These are phyloP conservation scores for Eulimnadia texana DNA, from an alignment of 1,140 invertebrate genomes.

Conservation along the genomic window DNA sequence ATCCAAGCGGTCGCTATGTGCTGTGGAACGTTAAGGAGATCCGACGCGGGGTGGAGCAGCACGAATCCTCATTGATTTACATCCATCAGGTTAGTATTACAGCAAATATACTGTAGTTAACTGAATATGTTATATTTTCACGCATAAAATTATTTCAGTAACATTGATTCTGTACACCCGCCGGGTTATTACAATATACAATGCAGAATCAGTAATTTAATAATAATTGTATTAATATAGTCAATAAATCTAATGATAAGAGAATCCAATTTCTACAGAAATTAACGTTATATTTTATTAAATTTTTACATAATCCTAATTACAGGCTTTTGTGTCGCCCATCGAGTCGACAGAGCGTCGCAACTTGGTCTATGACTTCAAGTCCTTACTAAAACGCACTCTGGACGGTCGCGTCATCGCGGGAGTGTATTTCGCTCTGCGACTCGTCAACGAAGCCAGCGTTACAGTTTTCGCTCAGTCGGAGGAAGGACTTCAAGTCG, in stretches of 20 bases:
- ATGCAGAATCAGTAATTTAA: no score
- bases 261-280: no score
- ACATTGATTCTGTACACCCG: no score
- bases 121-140: no score
- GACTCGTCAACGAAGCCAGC: conserved; percentile 38
- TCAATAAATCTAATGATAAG: neutral
- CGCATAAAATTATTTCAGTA: no score
- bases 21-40: conserved; percentile 24
- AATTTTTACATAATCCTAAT: neutral
- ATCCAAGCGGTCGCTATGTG: conserved; percentile 22
- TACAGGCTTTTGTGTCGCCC: conserved; percentile 55
- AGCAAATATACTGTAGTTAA: neutral
- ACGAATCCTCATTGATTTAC: conserved; percentile 24
- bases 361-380: conserved; percentile 74
- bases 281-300: no score
- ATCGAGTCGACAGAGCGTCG: conserved; percentile 72
- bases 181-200: no score
- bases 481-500: conserved; percentile 40
- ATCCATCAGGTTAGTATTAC: conserved; percentile 15
- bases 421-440: conserved; percentile 61
- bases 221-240: neutral
- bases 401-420: conserved; percentile 61
- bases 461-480: conserved; percentile 67
- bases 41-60: conserved; percentile 14
- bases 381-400: conserved; percentile 62